Percentiles rank a stretch among this genome's conserved stretches.
These are phyloP conservation scores for Cichladusa arquata DNA, from an alignment of 2,113 vertebrate genomes.

Conservation along the genomic window DNA sequence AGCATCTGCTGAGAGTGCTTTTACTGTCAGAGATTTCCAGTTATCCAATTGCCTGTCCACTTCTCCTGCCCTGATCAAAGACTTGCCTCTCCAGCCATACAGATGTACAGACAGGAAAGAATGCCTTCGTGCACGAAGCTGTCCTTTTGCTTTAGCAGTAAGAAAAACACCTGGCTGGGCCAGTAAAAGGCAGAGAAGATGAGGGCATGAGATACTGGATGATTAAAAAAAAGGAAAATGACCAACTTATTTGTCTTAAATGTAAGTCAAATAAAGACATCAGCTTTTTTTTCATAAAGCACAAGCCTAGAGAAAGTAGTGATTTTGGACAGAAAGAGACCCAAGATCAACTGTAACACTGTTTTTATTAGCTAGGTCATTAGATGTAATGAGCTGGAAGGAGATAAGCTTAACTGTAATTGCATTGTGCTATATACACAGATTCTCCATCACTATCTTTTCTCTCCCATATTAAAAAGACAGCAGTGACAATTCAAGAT, in stretches of 20 bases:
- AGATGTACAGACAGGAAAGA: not conserved
- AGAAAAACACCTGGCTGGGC: not conserved
- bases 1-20: not conserved
- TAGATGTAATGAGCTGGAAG: not conserved
- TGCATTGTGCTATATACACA: not conserved
- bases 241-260: not conserved
- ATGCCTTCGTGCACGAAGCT: accelerated
- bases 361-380: not conserved
- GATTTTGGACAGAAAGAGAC: not conserved
- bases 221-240: not conserved
- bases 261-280: not conserved
- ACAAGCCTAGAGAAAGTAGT: not conserved
- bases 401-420: not conserved
- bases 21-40: not conserved
- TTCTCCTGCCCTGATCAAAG: not conserved
- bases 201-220: not conserved
- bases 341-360: not conserved
- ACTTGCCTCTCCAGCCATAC: not conserved
- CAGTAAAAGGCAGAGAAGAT: not conserved
- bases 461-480: not conserved
- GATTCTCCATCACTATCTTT: not conserved
- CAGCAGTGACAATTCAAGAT: not conserved
- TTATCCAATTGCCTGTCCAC: not conserved
- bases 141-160: not conserved
- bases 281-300: not conserved